Base-by-base conservation (phyloP, 2,888 invertebrate species). In the Phortica okadai region DNA sequence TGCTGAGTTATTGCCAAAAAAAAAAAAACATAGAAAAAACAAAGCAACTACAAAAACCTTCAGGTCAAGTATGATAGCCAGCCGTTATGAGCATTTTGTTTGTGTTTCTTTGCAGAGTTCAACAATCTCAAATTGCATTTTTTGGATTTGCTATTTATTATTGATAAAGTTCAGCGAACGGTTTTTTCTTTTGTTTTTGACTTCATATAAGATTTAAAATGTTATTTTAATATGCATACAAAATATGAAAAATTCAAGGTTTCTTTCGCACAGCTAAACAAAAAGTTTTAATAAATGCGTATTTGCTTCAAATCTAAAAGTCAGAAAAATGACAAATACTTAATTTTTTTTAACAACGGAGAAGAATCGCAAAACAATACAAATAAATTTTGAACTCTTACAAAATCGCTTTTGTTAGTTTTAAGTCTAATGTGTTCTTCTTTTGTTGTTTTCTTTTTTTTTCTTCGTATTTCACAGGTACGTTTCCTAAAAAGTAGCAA, bases 381-480 rank as follows among this genome's bases (percentile, higher is more conserved):
- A 33, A 33, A 33, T 33, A 33, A 33, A 33, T 33, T 33, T 33
- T 33, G 33, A 33, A 33, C 33, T 33, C 33, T 33, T 7, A n/a
- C 21, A n/a, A 59, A 21, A 59, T 14, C 21, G 59, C 21, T 59
- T 59, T 59, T 21, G 16, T 59, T 59, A 59, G 21, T 21, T 59
- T 59, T 59, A 59, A 59, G 59, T 59, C 59, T 59, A 59, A 59
- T 59, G 59, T 8, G 59, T 59, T 59, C 25, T 10, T 59, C 25
- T 59, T 11, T 59, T 59, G 16, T 14, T 59, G 8, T 59, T 59
- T 72, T 69, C n/a, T 77, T 72, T 54, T 25, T 25, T 77, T 42
- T 77, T 56, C 66, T 54, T 69, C 54, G 69, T 81, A 76, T 78
- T 66, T 78, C 86, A 76, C 84, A 86, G 86, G 85, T 85, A 83